A percentile compares a stretch with the other conserved stretches of the same genome.
Conservation (phyloP, 2,797 vertebrate species). For the Lerista edwardsae region DNA sequence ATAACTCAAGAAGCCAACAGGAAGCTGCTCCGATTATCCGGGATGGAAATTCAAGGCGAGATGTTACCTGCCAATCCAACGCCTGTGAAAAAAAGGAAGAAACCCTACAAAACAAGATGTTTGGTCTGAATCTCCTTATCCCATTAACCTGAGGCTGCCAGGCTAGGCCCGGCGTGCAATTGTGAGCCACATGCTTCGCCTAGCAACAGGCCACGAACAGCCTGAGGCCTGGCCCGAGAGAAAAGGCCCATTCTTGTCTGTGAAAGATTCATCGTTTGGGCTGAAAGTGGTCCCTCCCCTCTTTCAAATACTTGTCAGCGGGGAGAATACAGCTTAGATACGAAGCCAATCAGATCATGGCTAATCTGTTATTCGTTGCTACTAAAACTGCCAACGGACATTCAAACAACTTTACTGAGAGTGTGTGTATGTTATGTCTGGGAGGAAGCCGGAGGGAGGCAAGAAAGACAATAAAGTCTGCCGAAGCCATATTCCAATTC, state of each 20-base stretch:
- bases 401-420: conserved; percentile 85
- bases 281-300: conserved; percentile 86
- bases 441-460: conserved; percentile 46
- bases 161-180: conserved; percentile 78
- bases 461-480: conserved; percentile 17
- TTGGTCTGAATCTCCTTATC: conserved; percentile 83
- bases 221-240: conserved; percentile 73
- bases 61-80: conserved; percentile 84
- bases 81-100: conserved; percentile 77
- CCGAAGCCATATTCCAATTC: not conserved
- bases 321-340: conserved; percentile 82
- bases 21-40: conserved; percentile 51
- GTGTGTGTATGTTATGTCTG: conserved; percentile 45
- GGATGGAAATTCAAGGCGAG: conserved; percentile 72
- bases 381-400: conserved; percentile 85
- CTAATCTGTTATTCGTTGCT: conserved; percentile 90
- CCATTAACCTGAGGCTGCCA: conserved; percentile 64
- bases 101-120: conserved; percentile 72
- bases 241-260: conserved; percentile 84
- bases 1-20: conserved; percentile 36
- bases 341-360: conserved; percentile 90
- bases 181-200: conserved; percentile 75
- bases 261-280: conserved; percentile 87
- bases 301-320: conserved; percentile 86
- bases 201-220: conserved; percentile 83